Evolutionary conservation across 2,888 invertebrate species (phyloP), one percentile per base, ranked within the genome.

Genomic region (Eilema sororculum): DNA sequence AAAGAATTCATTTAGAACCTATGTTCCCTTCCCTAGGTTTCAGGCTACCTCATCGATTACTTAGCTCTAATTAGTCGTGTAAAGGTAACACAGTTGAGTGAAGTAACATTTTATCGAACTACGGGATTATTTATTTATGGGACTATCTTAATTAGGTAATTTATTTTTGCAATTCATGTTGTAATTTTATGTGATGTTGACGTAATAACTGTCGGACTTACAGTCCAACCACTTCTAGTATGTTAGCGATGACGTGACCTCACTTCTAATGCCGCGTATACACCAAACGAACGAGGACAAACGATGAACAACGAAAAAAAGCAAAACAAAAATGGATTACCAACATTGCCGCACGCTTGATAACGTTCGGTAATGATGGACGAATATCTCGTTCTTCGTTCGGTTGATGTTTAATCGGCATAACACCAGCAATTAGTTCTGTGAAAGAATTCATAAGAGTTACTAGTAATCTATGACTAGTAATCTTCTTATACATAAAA

Each of bases 121-220:
- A 62, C 37, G 37, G 37, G 9, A 16, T 30, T 62, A 20, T 20
- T 62, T 16, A n/a, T n/a, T n/a, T n/a, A n/a, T n/a, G n/a, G n/a
- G n/a, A n/a, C n/a, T n/a, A n/a, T 62, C 24, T 20, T 20, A 30
- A 30, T 60, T 61, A 33, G 22, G 30, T 61, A 30, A 30, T n/a
- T n/a, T 12, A 61, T 61, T n/a, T 52, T 20, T 52, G 52, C n/a
- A n/a, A 52, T 52, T 52, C n/a, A 52, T 52, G n/a, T n/a, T 52
- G 52, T 52, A 52, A n/a, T 52, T 52, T 52, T 52, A 46, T 5
- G 52, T 52, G n/a, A 0, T 4, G n/a, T 16, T 46, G 20, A 20
- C 20, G 8, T 52, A 9, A 52, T 52, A 1, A 0, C 52, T 6
- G n/a, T 52, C 9, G 20, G 6, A 46, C 20, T 20, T 46, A 20